Evolutionary conservation across 2,888 invertebrate genomes (phyloP), one percentile per base, ranked within the genome.

Genomic region (Meliscaeva auricollis): DNA sequence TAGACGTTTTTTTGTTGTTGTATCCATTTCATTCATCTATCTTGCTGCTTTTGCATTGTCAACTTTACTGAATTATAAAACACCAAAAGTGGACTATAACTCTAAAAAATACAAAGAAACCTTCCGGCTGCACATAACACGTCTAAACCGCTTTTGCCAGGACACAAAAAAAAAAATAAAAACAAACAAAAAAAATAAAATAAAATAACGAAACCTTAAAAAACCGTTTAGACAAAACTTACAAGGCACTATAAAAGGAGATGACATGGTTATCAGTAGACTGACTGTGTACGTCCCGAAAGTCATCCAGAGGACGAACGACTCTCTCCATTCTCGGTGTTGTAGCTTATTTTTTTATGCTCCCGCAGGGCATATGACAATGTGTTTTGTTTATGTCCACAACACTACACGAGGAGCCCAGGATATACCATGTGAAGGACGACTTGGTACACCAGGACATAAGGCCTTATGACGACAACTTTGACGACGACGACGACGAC

Each of bases 221-320:
- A 58, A 66, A 54, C 68, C 50, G 32, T 52, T 73, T 54, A 56
- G 79, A 32, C 79, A 66, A 69, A 83, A 76, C 81, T 81, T 81
- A 85, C 81, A 85, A 85, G 85, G 58, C 81, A 81, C 85, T 73
- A 85, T 81, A 77, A 81, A 85, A 85, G 81, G 85, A 85, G 85
- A 85, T 81, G 84, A 85, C 84, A 85, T 81, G 85, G 81, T 73
- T 85, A 81, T 85, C 85, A 81, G 76, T 62, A 76, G 60, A 35
- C 52, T 8, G 58, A 58, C 58, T 38, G 17, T 58, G 8, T n/a
- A 38, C 60, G 69, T 44, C 58, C 83, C 38, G 35, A 72, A 76
- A 76, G 80, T 58, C 83, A 83, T 75, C 56, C 74, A 64, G 70
- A 3, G 66, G 70, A 38, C 38, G 66, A 75, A 26, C 26, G 26